Evolutionary conservation across 1,140 invertebrate species (phyloP).

Genomic region (Eumaeus atala): DNA sequence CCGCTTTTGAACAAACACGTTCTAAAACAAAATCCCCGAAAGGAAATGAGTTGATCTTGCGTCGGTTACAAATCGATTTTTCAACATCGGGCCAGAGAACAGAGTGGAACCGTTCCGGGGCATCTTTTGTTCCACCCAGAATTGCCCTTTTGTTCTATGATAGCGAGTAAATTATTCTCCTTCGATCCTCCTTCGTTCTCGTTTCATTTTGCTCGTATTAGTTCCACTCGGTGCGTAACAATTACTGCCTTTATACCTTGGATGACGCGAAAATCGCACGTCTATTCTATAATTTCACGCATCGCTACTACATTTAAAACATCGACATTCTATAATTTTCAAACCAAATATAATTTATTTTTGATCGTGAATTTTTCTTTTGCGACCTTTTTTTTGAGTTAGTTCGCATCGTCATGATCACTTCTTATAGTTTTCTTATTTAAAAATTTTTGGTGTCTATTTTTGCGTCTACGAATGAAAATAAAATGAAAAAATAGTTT

Average conservation of each 20-base stretch:
- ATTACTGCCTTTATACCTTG: constrained; percentile 67
- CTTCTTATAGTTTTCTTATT: too few species aligned
- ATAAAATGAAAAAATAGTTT: too few species aligned
- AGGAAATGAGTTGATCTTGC: constrained; percentile 43
- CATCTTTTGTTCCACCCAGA: constrained; percentile 63
- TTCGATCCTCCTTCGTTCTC: constrained; percentile 50
- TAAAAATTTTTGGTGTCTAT: too few species aligned
- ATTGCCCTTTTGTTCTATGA: constrained; percentile 58
- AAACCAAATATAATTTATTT: background rate
- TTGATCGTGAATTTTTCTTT: too few species aligned
- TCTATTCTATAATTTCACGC: constrained; percentile 63
- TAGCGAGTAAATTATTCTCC: constrained; percentile 47
- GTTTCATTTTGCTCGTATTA: constrained; percentile 69
- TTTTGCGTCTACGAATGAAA: too few species aligned
- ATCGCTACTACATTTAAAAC: constrained; percentile 48
- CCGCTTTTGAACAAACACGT: too few species aligned
- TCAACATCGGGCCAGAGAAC: constrained; percentile 56
- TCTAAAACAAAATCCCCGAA: constrained; percentile 12
- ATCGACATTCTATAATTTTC: constrained; percentile 14
- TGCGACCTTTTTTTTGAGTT: too few species aligned
- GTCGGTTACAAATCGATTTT: constrained; percentile 52
- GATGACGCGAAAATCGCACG: constrained; percentile 68
- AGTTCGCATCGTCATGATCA: too few species aligned
- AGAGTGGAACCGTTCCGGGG: constrained; percentile 43
- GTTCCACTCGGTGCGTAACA: constrained; percentile 69